Conservation (phyloP, 2,113 vertebrate genomes). For the Pipa parva region DNA sequence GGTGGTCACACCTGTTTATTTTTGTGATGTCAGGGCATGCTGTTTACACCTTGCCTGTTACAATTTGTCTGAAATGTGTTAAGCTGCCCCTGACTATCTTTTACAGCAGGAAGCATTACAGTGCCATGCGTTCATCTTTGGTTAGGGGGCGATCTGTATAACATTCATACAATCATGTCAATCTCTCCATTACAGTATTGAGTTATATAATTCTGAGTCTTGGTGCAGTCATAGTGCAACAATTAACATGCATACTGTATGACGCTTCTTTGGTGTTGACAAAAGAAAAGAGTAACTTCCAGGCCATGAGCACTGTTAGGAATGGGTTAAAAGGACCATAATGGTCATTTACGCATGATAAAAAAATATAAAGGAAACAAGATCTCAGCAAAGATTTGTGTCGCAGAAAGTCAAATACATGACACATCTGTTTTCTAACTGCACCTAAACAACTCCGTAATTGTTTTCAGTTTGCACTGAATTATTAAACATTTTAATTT, state of each 20-base stretch:
- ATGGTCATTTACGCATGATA: constrained; percentile 48
- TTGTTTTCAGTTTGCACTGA: constrained; percentile 71
- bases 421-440: constrained; percentile 51
- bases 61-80: constrained; percentile 46
- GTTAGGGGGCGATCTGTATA: constrained; percentile 50
- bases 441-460: constrained; percentile 57
- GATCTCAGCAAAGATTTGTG: constrained; percentile 52
- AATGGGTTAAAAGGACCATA: constrained; percentile 58
- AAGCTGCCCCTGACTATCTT: constrained; percentile 55
- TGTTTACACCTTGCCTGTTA: constrained; percentile 33
- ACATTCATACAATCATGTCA: constrained; percentile 47
- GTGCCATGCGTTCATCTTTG: constrained; percentile 48
- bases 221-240: constrained; percentile 50
- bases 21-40: constrained; percentile 16
- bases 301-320: constrained; percentile 45
- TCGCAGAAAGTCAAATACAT: constrained; percentile 46
- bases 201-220: constrained; percentile 50
- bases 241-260: constrained; percentile 50
- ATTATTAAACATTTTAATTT: constrained; percentile 59
- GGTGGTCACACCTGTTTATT: constrained; percentile 14
- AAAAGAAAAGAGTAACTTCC: constrained; percentile 51
- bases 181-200: constrained; percentile 50
- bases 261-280: constrained; percentile 46
- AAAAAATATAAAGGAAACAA: constrained; percentile 55
- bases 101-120: constrained; percentile 53